Evolutionary conservation across 2,797 vertebrate species (phyloP), one percentile per base, ranked within the genome.

Genomic region (Scolopax bukidnonensis): DNA sequence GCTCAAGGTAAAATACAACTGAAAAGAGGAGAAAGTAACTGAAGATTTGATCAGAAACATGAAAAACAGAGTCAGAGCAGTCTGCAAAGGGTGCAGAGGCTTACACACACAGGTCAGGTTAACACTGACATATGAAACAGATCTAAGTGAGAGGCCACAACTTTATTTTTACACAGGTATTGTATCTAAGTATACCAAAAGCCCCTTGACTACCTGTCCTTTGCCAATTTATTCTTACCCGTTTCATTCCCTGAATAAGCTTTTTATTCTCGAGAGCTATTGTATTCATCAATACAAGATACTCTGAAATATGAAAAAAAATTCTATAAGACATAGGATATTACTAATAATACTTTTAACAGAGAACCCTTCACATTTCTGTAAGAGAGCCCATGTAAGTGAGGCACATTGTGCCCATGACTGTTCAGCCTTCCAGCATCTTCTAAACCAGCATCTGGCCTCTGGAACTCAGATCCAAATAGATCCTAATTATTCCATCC

Each of bases 331-430:
- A 41, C 25, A 17, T 24, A 75, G 15, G 28, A 48, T 16, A 13
- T 74, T 87, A 33, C 15, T 76, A 56, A 30, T 53, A 54, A 30
- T 24, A 36, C 19, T 73, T 87, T 87, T 73, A 38, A 36, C 48
- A 54, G 9, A 74, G 17, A 16, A 45, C 0, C 4, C 24, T 90
- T 77, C 19, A 79, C 10, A 59, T 51, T 87, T 84, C 36, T 88
- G 3, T 80, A 81, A 64, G 32, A 71, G 32, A 14, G 9, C 19
- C 24, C 2, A 3, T 60, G 27, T 78, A 59, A 65, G 13, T 59
- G 51, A 2, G 1, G 2, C 9, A 57, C 8, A 4, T 36, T 67
- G 4, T 63, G 19, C 7, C 18, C 0, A 0, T 75, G 18, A 12
- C 28, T 53, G 8, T 30, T 87, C 23, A 79, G 11, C 23, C 13